Base-by-base conservation (phyloP, 1,140 invertebrate genomes). In the Homarus americanus region DNA sequence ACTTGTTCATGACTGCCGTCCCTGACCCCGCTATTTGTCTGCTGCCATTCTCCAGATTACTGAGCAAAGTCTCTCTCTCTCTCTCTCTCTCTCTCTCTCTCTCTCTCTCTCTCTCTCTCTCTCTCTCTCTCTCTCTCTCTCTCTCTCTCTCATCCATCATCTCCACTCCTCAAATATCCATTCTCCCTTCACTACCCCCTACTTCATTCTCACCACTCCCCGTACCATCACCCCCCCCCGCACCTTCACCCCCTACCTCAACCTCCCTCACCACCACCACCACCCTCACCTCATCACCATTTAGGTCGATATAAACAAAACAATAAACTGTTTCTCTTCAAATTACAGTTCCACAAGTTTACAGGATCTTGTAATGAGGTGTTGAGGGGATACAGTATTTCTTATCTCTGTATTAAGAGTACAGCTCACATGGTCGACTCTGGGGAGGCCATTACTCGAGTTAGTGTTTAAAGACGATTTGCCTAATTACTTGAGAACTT, bases 51-150 rank as follows among this genome's bases (percentile, higher is more conserved):
- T 73, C 69, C 15, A 28, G 69, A 28, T 32, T 76, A 38, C 34
- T 76, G 20, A 12, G 34, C 20, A n/a, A 24, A 76, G 7, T 28
- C 69, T 73, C 5, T 12, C 69, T 73, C 40, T 73, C 69, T 73
- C 69, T 73, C 69, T 73, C 69, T 73, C 69, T 73, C 69, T 73
- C 69, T 73, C 69, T 73, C 69, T 73, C 69, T 73, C 69, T 73
- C 69, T 72, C 32, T 34, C 24, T 72, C 32, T 72, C 32, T 24
- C 32, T 5, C 32, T 24, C 32, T 72, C 32, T 72, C 66, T 72
- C 24, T 72, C 66, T 72, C 32, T 72, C 32, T n/a, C 32, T 34
- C 32, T 72, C 66, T 28, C 66, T 28, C 66, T 28, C 66, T 28
- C 66, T 73, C 69, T 73, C 69, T 73, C 69, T 73, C 69, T 73